phyloP scores from a whole-genome alignment of 2,888 invertebrate genomes.

The Parelbella ahira region DNA sequence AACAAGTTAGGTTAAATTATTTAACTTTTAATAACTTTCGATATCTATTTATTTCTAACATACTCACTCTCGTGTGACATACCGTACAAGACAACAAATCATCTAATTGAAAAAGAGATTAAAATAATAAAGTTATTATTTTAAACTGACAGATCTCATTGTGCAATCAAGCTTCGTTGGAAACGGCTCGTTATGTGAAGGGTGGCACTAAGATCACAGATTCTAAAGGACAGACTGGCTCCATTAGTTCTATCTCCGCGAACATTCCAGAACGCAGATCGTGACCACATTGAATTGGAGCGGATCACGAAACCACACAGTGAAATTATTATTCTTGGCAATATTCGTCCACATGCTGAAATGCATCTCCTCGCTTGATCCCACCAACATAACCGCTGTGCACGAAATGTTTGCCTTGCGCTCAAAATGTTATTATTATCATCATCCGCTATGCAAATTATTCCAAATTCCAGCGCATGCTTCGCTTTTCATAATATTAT shows the following conservation, averaged over 20 bases:
- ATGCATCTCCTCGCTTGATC: conserved; percentile 3
- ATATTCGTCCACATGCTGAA: conserved; percentile 10
- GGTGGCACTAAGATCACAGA: conserved; percentile 7
- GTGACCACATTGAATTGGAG: conserved; percentile 11
- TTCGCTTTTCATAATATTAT: not conserved
- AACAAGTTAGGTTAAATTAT: too few species aligned
- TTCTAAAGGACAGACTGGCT: not conserved
- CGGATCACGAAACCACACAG: conserved; percentile 7
- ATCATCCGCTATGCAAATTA: conserved; percentile 17
- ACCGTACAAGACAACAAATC: too few species aligned
- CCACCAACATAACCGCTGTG: not conserved
- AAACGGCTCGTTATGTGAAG: conserved; percentile 10
- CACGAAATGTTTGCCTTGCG: conserved; percentile 14
- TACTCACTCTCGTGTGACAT: too few species aligned
- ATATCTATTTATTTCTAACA: too few species aligned
- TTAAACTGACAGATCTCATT: too few species aligned
- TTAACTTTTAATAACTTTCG: too few species aligned
- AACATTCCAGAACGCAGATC: not conserved
- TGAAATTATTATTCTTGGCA: conserved; percentile 19
- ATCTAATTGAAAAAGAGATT: too few species aligned
- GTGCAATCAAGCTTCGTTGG: too few species aligned
- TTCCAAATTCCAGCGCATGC: conserved; percentile 10
- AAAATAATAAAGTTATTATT: too few species aligned
- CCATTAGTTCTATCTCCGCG: conserved; percentile 8
- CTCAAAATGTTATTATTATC: conserved; percentile 14